Evolutionary conservation across 1,140 invertebrate species (phyloP).

Genomic region (Leptopilina clavipes): DNA sequence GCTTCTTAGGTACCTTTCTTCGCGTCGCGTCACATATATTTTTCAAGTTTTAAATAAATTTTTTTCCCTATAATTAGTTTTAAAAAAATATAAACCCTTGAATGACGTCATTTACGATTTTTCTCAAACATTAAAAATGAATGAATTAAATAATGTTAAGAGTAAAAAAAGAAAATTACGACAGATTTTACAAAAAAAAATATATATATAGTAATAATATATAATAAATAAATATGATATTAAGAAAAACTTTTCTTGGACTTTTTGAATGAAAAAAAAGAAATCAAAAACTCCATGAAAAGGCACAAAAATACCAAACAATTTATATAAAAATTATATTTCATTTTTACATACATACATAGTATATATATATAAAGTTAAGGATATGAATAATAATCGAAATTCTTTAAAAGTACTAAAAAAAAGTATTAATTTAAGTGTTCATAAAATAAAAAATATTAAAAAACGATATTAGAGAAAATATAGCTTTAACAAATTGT

Average conservation of each 20-base stretch:
- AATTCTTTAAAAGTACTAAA: not conserved
- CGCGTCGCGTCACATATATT: too few species aligned
- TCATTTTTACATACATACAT: not conserved
- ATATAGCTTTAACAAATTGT: not conserved
- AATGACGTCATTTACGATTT: too few species aligned
- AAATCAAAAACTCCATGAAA: not conserved
- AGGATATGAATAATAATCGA: not conserved
- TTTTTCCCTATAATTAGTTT: too few species aligned
- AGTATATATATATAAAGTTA: not conserved
- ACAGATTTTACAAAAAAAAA: too few species aligned
- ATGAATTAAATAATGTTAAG: too few species aligned
- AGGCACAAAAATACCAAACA: not conserved
- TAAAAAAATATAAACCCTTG: too few species aligned
- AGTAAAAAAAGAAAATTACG: too few species aligned
- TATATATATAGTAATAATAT: too few species aligned
- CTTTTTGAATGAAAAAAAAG: not conserved
- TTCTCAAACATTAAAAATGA: too few species aligned
- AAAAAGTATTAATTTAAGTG: not conserved
- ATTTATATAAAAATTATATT: not conserved
- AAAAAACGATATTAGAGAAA: not conserved
- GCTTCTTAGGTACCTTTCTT: too few species aligned
- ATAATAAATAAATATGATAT: not conserved
- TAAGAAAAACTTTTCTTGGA: not conserved
- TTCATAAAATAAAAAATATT: not conserved
- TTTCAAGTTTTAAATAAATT: too few species aligned